Evolutionary conservation across 2,797 vertebrate genomes (phyloP).

Genomic region (Neostethus bicornis): DNA sequence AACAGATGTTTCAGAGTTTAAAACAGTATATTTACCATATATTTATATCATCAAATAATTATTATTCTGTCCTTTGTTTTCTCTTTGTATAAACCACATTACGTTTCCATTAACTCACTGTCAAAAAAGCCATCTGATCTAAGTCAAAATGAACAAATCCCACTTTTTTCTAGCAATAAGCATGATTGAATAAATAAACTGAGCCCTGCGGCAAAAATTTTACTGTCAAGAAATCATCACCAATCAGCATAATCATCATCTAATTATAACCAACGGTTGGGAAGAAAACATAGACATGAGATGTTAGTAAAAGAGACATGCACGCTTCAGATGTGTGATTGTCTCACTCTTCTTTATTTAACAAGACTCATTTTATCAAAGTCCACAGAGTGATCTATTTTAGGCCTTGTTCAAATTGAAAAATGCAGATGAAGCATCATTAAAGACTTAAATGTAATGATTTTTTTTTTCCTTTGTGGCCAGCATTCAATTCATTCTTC

Average conservation of each 20-base stretch:
- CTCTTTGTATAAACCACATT: neutral
- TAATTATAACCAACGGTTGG: constrained; percentile 13
- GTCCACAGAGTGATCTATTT: constrained; percentile 60
- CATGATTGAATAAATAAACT: constrained; percentile 11
- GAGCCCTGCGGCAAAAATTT: constrained; percentile 9
- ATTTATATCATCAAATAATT: too few relatives aligned
- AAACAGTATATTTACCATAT: too few relatives aligned
- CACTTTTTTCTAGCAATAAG: neutral
- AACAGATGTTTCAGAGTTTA: too few relatives aligned
- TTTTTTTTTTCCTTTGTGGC: constrained; percentile 60
- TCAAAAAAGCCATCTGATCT: neutral
- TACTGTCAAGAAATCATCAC: constrained; percentile 24
- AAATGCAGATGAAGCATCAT: constrained; percentile 73
- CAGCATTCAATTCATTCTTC: constrained; percentile 50
- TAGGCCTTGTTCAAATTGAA: constrained; percentile 63
- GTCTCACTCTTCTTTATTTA: constrained; percentile 35
- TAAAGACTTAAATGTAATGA: constrained; percentile 63
- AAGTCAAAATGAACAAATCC: constrained; percentile 12
- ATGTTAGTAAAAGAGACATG: constrained; percentile 40
- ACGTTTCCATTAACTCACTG: neutral
- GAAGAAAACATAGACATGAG: constrained; percentile 27
- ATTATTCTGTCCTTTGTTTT: too few relatives aligned
- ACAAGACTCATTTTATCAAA: constrained; percentile 47
- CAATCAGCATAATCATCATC: constrained; percentile 19
- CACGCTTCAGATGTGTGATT: constrained; percentile 27